Percentiles rank a stretch among this genome's conserved stretches.
Evolutionary conservation across 2,113 vertebrate genomes (phyloP).

Genomic region (Sakesphorus luctuosus): DNA sequence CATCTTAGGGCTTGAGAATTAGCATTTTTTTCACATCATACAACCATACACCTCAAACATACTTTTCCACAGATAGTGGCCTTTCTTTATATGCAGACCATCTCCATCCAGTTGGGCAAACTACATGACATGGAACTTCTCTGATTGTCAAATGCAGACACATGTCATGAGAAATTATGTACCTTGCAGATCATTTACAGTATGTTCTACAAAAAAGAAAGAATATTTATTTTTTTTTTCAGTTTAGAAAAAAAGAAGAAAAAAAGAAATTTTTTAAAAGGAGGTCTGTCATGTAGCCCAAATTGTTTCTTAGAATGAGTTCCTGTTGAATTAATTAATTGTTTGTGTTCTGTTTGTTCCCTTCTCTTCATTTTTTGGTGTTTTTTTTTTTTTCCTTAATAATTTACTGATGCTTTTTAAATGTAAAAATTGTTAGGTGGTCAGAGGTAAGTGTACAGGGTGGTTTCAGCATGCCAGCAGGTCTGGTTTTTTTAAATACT

Average conservation of each 20-base stretch:
- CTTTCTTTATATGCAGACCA: not conserved
- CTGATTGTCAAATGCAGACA: not conserved
- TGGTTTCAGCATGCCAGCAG: not conserved
- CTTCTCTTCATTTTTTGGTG: not conserved
- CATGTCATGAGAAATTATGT: rapidly evolving
- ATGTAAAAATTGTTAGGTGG: not conserved
- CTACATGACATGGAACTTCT: not conserved
- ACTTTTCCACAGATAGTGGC: not conserved
- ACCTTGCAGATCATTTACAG: not conserved
- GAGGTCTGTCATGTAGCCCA: rapidly evolving
- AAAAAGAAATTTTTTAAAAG: not conserved
- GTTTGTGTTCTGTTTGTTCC: rapidly evolving
- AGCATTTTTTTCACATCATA: not conserved
- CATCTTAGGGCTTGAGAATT: not conserved
- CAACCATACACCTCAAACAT: not conserved
- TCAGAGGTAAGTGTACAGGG: not conserved
- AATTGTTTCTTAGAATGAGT: not conserved
- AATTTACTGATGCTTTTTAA: not conserved
- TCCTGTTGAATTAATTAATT: not conserved
- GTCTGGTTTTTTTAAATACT: not conserved
- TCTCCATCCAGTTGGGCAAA: not conserved
- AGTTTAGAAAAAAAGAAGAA: not conserved
- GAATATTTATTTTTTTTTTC: not conserved
- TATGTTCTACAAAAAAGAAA: not conserved
- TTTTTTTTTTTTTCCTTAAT: not conserved